Conservation (phyloP, 2,888 invertebrate genomes). For the Dinocampus coccinellae region DNA sequence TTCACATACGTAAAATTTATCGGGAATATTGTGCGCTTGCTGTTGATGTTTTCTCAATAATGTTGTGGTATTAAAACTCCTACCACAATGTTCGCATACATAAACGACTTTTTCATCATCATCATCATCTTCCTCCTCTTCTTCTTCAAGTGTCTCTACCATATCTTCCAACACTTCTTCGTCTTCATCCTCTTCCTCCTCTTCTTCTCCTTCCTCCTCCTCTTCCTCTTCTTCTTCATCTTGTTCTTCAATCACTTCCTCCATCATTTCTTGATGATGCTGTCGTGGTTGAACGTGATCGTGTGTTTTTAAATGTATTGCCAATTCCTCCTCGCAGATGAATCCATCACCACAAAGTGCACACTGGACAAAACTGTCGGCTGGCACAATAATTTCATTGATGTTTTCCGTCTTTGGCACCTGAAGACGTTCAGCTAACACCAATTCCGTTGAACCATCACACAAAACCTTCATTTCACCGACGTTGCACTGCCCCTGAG, state of each 20-base stretch:
- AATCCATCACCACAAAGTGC: slow-evolving; percentile 57
- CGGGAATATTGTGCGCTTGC: slow-evolving; percentile 47
- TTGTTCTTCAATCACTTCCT: slow-evolving; percentile 2
- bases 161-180: slow-evolving; percentile 18
- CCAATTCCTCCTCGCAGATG: slow-evolving; percentile 46
- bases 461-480: slow-evolving; percentile 56
- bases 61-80: slow-evolving; percentile 44
- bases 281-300: slow-evolving; percentile 36
- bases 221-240: slow-evolving; percentile 6
- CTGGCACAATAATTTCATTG: slow-evolving; percentile 43
- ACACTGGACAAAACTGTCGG: slow-evolving; percentile 53
- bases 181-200: slow-evolving; percentile 25
- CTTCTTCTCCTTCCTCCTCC: background rate
- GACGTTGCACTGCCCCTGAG: slow-evolving; percentile 52
- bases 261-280: slow-evolving; percentile 21
- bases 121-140: slow-evolving; percentile 5
- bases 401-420: slow-evolving; percentile 43
- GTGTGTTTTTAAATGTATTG: slow-evolving; percentile 50
- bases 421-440: slow-evolving; percentile 47
- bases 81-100: slow-evolving; percentile 57
- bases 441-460: slow-evolving; percentile 50
- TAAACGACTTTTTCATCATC: slow-evolving; percentile 43
- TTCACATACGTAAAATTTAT: slow-evolving; percentile 57
- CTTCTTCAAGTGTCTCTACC: slow-evolving; percentile 14
- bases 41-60: slow-evolving; percentile 47